These are phyloP conservation scores for Aplidium turbinatum DNA, from an alignment of 23 tunicate species.

Conservation along the genomic window DNA sequence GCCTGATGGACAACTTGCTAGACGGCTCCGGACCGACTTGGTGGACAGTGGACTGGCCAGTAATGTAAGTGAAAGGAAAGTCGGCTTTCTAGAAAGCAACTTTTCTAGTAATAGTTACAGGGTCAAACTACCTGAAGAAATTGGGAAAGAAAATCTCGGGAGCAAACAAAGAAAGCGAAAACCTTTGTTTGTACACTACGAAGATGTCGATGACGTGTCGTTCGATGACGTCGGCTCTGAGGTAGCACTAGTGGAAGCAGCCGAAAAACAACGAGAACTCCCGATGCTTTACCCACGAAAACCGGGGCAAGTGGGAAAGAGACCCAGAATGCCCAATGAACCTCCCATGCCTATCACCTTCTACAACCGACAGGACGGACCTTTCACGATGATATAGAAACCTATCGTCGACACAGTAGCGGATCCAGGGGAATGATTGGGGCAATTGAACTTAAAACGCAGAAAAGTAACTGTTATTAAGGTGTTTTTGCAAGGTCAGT, in stretches of 20 bases:
- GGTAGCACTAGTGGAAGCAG: constrained; percentile 11
- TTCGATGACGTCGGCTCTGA: constrained; percentile 51
- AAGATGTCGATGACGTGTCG: constrained; percentile 12
- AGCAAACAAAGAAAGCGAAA: neutral
- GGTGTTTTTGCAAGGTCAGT: too few relatives aligned
- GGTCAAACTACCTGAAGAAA: neutral
- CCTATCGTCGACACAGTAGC: neutral
- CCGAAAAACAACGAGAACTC: constrained; percentile 28
- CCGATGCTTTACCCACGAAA: constrained; percentile 1
- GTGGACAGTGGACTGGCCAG: constrained; percentile 46
- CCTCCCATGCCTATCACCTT: constrained; percentile 36
- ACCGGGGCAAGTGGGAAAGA: neutral
- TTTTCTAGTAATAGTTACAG: neutral
- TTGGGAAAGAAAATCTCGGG: neutral
- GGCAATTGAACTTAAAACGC: too few relatives aligned
- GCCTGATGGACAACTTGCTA: neutral
- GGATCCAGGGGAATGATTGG: too few relatives aligned
- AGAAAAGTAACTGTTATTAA: too few relatives aligned
- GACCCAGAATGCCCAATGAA: neutral
- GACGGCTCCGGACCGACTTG: neutral
- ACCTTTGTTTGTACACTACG: neutral
- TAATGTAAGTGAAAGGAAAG: constrained; percentile 25
- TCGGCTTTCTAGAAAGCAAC: neutral
- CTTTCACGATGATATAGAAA: constrained; percentile 48
- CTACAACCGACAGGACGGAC: constrained; percentile 42